These are phyloP conservation scores for Platygyra sinensis DNA, from an alignment of 64 coral and sea anemone species.

Conservation along the genomic window DNA sequence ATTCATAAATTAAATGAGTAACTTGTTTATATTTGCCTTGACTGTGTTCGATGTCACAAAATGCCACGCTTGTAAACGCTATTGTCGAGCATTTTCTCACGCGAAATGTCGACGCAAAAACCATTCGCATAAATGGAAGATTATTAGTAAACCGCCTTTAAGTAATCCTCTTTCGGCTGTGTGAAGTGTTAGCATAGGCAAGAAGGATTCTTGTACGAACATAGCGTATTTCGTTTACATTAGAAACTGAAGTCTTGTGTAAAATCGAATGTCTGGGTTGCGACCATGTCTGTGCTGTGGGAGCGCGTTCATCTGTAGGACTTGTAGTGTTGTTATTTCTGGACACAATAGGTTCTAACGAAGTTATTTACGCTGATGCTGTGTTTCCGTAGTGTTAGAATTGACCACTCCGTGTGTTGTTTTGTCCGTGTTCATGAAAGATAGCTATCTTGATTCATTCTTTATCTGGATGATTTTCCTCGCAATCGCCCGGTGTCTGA, in stretches of 20 bases:
- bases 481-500: background rate
- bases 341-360: slow-evolving; percentile 9
- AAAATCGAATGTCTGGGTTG: background rate
- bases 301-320: background rate
- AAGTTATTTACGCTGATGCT: slow-evolving; percentile 25
- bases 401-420: background rate
- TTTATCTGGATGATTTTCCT: background rate
- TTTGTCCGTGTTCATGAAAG: background rate
- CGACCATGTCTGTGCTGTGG: background rate
- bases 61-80: background rate
- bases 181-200: background rate
- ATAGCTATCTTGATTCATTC: background rate
- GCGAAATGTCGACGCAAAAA: background rate
- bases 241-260: background rate
- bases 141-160: background rate
- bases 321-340: background rate
- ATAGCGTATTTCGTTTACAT: background rate
- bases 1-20: background rate
- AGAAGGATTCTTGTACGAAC: background rate
- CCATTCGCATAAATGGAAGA: background rate
- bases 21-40: slow-evolving; percentile 40
- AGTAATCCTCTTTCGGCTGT: background rate
- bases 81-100: slow-evolving; percentile 14
- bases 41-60: slow-evolving; percentile 2
- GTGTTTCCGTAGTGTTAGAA: background rate